Base-by-base conservation (phyloP, 2,797 vertebrate genomes). In the Pseudopleuronectes americanus region DNA sequence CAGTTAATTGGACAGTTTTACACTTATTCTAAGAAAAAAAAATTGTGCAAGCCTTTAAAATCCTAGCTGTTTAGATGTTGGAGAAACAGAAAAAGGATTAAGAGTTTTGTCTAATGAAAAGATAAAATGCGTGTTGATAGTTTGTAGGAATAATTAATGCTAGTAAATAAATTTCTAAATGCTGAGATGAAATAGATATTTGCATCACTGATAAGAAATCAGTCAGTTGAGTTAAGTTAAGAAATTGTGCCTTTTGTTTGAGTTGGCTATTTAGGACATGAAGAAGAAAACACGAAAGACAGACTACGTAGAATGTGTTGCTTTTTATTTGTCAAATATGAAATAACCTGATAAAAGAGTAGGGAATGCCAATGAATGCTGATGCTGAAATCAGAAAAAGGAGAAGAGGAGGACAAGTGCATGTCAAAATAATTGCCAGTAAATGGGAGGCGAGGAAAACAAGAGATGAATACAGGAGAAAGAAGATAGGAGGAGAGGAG, bases 401-500 rank as follows among this genome's bases (percentile, higher is more conserved):
- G 38, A 53, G 60, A 76, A 28, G 80, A 82, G 74, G 83, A 71
- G 74, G 84, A 84, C 62, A 84, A 84, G 67, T 80, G 62, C 65
- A 28, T 84, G 85, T 87, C 83, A 75, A 80, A 36, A 12, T 88
- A 89, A 90, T 90, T 87, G 80, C 81, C 61, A 65, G 63, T 84
- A 91, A 89, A 90, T 84, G 74, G 74, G 68, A 85, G 83, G 80
- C 74, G 74, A 85, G 67, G 68, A 84, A 87, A 84, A 89, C 72
- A 86, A 86, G 66, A 80, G 66, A 83, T 87, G 87, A 87, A 86
- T 86, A 71, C 75, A 47, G 67, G 65, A 79, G 79, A 84, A 84
- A 81, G 79, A 71, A 85, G 83, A 85, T 67, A 56, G 77, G 81
- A 84, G 84, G 67, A 71, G 76, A 75, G 80, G 87, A 87, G 87